Evolutionary conservation across 2,113 vertebrate species (phyloP).

Genomic region (Lynx canadensis): DNA sequence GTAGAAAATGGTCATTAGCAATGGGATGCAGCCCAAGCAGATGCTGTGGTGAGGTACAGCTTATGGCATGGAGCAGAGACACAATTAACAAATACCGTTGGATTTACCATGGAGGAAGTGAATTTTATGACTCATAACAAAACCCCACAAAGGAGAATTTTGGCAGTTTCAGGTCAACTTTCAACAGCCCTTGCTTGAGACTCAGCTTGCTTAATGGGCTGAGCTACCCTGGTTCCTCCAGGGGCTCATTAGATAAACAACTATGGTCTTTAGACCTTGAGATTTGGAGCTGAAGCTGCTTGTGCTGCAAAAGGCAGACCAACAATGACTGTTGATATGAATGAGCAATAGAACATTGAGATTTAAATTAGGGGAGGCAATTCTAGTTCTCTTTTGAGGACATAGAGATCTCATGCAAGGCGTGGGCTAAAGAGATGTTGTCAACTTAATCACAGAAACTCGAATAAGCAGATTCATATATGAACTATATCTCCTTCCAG

Average conservation of each 20-base stretch:
- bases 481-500: background rate
- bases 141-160: slow-evolving; percentile 42
- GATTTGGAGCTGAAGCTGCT: slow-evolving; percentile 55
- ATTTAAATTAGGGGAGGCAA: slow-evolving; percentile 34
- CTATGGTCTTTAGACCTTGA: slow-evolving; percentile 47
- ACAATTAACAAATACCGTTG: slow-evolving; percentile 36
- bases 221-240: slow-evolving; percentile 5
- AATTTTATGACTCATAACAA: slow-evolving; percentile 50
- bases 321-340: slow-evolving; percentile 37
- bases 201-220: slow-evolving; percentile 55
- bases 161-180: slow-evolving; percentile 37
- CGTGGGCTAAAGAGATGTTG: background rate
- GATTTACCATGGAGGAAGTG: background rate
- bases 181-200: slow-evolving; percentile 47
- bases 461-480: background rate
- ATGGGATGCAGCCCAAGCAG: background rate
- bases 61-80: background rate
- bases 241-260: slow-evolving; percentile 54
- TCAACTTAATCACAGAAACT: background rate
- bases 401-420: background rate
- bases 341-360: slow-evolving; percentile 48
- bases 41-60: slow-evolving; percentile 46
- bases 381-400: slow-evolving; percentile 36
- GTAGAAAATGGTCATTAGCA: slow-evolving; percentile 47
- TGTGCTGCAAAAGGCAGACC: slow-evolving; percentile 29